A percentile compares a stretch with the other conserved stretches of the same genome.
Evolutionary conservation across 1,140 invertebrate genomes (phyloP).

Genomic region (Agraylea sexmaculata): DNA sequence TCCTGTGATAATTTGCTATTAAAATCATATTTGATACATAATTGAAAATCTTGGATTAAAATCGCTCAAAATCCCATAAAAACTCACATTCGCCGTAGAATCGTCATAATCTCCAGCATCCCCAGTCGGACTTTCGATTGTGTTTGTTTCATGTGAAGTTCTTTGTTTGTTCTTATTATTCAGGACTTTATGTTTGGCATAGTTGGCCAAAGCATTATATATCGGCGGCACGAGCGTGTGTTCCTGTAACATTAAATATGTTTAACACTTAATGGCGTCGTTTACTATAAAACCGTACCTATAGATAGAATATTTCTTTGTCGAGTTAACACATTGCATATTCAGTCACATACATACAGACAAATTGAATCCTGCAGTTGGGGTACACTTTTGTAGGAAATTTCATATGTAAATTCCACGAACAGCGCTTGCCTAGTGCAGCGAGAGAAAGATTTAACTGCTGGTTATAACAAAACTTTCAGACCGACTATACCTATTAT

Average conservation of each 20-base stretch:
- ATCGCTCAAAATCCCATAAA: neutral
- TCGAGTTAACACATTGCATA: too few species aligned
- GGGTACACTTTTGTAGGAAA: too few species aligned
- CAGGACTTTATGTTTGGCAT: constrained; percentile 25
- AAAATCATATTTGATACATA: neutral
- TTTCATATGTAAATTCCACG: too few species aligned
- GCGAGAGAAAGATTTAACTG: too few species aligned
- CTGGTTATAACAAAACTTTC: too few species aligned
- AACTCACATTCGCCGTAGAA: constrained; percentile 16
- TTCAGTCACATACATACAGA: too few species aligned
- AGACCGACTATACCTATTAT: too few species aligned
- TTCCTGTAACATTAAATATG: constrained; percentile 28
- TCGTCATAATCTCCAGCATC: constrained; percentile 13
- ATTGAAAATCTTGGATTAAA: neutral
- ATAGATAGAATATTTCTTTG: too few species aligned
- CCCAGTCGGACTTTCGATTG: constrained; percentile 8
- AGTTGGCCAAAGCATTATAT: constrained; percentile 27
- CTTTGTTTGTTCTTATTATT: constrained; percentile 15
- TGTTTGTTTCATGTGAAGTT: constrained; percentile 5
- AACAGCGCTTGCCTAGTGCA: too few species aligned
- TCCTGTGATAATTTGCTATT: constrained; percentile 1
- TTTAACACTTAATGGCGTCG: too few species aligned
- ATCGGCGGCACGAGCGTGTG: constrained; percentile 26
- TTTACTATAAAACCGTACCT: too few species aligned
- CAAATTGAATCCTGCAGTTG: too few species aligned